These are phyloP conservation scores for Ctenomys sociabilis DNA, from an alignment of 2,113 vertebrate genomes.

Conservation along the genomic window DNA sequence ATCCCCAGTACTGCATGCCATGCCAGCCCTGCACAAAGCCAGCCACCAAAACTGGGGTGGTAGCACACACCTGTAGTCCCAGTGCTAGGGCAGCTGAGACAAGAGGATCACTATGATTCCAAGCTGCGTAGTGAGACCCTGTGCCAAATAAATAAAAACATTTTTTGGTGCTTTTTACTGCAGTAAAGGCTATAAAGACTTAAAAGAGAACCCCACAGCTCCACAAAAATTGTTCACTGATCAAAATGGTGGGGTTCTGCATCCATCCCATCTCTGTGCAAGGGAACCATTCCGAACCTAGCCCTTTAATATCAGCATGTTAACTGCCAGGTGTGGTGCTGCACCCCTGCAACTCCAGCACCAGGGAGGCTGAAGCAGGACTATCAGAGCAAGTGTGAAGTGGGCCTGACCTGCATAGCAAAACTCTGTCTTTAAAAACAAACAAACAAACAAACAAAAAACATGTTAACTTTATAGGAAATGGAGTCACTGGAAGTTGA, in stretches of 20 bases:
- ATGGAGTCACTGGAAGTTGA: neutral
- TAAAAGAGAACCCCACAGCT: neutral
- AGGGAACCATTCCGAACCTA: neutral
- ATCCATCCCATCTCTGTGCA: neutral
- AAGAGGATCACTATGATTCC: too few species aligned
- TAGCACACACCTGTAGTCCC: too few species aligned
- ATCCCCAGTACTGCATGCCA: too few species aligned
- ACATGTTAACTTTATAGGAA: neutral
- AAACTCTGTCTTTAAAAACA: slow-evolving; percentile 23
- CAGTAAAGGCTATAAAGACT: neutral
- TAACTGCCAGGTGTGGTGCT: neutral
- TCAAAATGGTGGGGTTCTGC: neutral
- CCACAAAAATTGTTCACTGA: slow-evolving; percentile 1
- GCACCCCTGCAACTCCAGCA: neutral
- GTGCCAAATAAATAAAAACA: too few species aligned
- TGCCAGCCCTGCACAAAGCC: too few species aligned
- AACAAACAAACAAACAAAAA: neutral
- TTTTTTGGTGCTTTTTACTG: neutral
- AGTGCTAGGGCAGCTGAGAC: too few species aligned
- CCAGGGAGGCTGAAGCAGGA: neutral
- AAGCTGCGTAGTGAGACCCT: too few species aligned
- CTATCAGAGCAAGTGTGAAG: neutral
- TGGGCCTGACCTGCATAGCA: neutral
- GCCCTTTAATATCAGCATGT: neutral
- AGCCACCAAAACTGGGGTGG: too few species aligned